phyloP scores from a whole-genome alignment of 2,888 invertebrate genomes.

The Leptinotarsa peninsularis region DNA sequence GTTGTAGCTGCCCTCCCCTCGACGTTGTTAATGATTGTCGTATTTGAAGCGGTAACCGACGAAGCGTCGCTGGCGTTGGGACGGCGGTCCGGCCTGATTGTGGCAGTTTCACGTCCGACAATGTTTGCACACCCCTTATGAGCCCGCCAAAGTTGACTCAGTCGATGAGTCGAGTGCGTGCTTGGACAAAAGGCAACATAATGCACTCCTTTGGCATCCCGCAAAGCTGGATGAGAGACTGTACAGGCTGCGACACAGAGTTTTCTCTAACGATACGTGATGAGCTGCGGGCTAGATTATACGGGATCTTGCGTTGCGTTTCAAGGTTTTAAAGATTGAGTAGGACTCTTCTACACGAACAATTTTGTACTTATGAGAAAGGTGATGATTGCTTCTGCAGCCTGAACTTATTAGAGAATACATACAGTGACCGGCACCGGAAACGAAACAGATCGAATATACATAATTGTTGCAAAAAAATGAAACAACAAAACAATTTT shows the following conservation, averaged over 20 bases:
- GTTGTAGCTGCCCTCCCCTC: conserved; percentile 23
- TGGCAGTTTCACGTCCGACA: conserved; percentile 58
- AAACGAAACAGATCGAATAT: too few relatives aligned
- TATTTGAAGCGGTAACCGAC: conserved; percentile 30
- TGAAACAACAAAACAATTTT: too few relatives aligned
- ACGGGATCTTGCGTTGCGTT: background rate
- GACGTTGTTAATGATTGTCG: conserved; percentile 35
- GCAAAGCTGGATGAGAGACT: conserved; percentile 34
- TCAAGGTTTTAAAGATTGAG: too few relatives aligned
- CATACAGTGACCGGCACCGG: too few relatives aligned
- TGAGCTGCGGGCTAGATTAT: background rate
- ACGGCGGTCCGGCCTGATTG: conserved; percentile 53
- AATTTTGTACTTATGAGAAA: too few relatives aligned
- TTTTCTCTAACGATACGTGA: background rate
- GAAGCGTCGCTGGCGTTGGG: conserved; percentile 25
- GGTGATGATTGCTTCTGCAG: too few relatives aligned
- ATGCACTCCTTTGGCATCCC: conserved; percentile 46
- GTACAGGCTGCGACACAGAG: conserved; percentile 16
- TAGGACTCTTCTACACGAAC: too few relatives aligned
- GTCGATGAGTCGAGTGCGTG: conserved; percentile 64
- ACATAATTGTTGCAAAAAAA: too few relatives aligned
- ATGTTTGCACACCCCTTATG: conserved; percentile 63
- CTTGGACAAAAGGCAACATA: conserved; percentile 63
- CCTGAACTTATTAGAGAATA: too few relatives aligned
- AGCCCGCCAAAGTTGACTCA: conserved; percentile 62